These are phyloP conservation scores for Cossypha caffra DNA, from an alignment of 2,797 vertebrate genomes.

Conservation along the genomic window DNA sequence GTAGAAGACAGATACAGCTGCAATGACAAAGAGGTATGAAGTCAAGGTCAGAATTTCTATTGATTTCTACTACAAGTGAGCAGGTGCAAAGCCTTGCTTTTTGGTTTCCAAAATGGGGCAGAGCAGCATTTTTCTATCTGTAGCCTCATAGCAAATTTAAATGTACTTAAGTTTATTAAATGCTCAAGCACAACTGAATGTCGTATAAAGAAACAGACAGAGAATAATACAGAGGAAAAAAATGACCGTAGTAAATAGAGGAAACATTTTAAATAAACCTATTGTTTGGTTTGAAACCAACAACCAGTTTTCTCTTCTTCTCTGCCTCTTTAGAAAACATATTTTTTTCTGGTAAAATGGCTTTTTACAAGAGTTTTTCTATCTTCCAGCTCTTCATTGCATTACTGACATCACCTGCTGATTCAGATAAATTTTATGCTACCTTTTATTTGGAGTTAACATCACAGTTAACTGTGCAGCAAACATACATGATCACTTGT, in stretches of 20 bases:
- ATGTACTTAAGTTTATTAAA: not conserved
- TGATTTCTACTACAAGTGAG: rapidly evolving
- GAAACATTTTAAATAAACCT: not conserved
- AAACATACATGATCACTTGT: not conserved
- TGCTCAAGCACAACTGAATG: not conserved
- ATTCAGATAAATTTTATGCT: not conserved
- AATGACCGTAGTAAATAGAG: rapidly evolving
- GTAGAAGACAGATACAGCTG: not conserved
- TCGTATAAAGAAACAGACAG: not conserved
- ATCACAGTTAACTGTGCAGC: not conserved
- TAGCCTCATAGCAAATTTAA: not conserved
- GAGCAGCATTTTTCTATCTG: not conserved
- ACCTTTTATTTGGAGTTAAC: not conserved
- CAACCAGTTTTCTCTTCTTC: not conserved
- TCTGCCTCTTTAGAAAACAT: not conserved
- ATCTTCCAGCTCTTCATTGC: not conserved
- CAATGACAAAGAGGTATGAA: not conserved
- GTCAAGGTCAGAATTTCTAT: not conserved
- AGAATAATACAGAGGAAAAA: not conserved
- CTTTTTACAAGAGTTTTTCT: not conserved
- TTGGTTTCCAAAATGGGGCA: not conserved
- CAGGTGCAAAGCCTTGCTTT: not conserved
- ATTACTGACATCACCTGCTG: not conserved
- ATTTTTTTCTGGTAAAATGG: not conserved
- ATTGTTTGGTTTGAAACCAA: not conserved